Evolutionary conservation across 1,140 invertebrate genomes (phyloP).

Genomic region (Diploscapter pachys): DNA sequence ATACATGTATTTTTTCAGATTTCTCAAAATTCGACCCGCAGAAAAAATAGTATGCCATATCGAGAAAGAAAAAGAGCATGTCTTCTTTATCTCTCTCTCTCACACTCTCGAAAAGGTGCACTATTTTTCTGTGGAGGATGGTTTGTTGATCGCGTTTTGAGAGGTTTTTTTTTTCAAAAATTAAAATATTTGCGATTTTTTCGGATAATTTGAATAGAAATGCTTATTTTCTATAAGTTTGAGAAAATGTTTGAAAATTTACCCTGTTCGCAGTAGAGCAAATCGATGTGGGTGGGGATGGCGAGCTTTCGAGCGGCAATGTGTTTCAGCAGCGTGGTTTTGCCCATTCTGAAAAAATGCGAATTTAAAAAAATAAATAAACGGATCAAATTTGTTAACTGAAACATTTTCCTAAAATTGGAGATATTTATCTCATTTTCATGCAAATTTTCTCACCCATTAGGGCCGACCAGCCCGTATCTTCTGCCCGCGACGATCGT

Average conservation of each 20-base stretch:
- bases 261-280: constrained; percentile 92
- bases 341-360: constrained; percentile 72
- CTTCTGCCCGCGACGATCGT: constrained; percentile 86
- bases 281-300: constrained; percentile 86
- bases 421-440: neutral
- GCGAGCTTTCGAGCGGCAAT: constrained; percentile 78
- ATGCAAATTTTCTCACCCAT: constrained; percentile 66
- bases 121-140: too few relatives aligned
- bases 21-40: too few relatives aligned
- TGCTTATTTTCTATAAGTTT: neutral
- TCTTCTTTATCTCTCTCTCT: too few relatives aligned
- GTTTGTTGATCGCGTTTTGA: too few relatives aligned
- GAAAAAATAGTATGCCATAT: too few relatives aligned
- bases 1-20: constrained; percentile 4
- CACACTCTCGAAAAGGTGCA: too few relatives aligned
- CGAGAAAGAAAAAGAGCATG: too few relatives aligned
- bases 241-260: constrained; percentile 29
- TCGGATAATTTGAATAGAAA: neutral
- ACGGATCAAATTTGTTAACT: neutral
- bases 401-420: neutral
- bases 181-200: neutral
- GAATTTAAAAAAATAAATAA: constrained; percentile 1
- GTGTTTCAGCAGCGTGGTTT: constrained; percentile 93
- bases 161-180: constrained; percentile 7
- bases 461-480: constrained; percentile 96